Evolutionary conservation across 2,888 invertebrate species (phyloP).

Genomic region (Petrolisthes manimaculis): DNA sequence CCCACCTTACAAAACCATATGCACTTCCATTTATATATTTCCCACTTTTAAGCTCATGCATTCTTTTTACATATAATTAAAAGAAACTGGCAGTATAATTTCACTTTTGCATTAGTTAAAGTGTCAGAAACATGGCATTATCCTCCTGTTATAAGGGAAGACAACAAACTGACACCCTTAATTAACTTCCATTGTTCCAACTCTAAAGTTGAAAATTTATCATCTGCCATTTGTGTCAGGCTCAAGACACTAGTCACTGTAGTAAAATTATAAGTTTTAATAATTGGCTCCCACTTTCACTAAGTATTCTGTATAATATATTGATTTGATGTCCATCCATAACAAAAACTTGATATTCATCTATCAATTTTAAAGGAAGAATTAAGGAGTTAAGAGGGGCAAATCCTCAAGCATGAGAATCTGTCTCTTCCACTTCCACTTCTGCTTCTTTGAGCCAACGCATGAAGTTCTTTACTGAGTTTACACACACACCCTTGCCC

Average conservation of each 20-base stretch:
- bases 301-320: constrained; percentile 10
- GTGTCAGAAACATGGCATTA: constrained; percentile 20
- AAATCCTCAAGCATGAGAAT: constrained; percentile 27
- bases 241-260: constrained; percentile 45
- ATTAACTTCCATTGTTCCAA: constrained; percentile 13
- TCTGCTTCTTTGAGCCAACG: constrained; percentile 76
- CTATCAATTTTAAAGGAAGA: constrained; percentile 38
- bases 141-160: constrained; percentile 25
- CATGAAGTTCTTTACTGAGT: constrained; percentile 81
- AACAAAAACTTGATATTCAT: constrained; percentile 34
- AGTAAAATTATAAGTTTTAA: constrained; percentile 18
- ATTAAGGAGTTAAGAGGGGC: constrained; percentile 31
- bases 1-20: constrained; percentile 40
- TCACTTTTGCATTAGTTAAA: neutral
- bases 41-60: constrained; percentile 23
- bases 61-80: constrained; percentile 29
- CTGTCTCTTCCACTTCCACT: neutral
- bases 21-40: constrained; percentile 30
- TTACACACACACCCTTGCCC: constrained; percentile 84
- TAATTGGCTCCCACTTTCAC: constrained; percentile 32
- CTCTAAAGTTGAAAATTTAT: constrained; percentile 12
- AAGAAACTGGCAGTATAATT: constrained; percentile 19
- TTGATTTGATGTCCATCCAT: constrained; percentile 25
- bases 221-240: constrained; percentile 43
- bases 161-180: constrained; percentile 37